Percentiles rank a stretch among this genome's conserved stretches.
phyloP scores from a whole-genome alignment of 1,140 invertebrate genomes.

The Papilio xuthus region DNA sequence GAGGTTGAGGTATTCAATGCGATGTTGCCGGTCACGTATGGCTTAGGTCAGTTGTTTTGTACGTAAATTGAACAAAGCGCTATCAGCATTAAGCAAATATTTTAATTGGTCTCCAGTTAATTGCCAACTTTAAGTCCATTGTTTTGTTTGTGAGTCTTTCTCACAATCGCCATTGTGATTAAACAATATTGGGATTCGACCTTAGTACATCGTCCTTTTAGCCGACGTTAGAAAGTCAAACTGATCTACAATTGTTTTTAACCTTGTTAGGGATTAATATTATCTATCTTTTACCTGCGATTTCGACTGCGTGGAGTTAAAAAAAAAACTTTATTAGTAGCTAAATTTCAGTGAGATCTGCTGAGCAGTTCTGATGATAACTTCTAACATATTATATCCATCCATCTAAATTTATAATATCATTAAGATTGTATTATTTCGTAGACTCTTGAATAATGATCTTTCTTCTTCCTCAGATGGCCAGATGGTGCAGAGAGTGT shows the following conservation, averaged over 20 bases:
- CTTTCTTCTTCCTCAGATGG: constrained; percentile 65
- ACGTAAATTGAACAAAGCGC: constrained; percentile 57
- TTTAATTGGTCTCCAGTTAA: constrained; percentile 71
- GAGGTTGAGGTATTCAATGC: neutral
- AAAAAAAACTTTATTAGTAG: no score
- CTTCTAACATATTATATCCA: no score
- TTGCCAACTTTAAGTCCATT: constrained; percentile 68
- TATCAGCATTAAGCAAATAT: constrained; percentile 65
- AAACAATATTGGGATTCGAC: constrained; percentile 78
- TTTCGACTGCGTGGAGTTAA: no score
- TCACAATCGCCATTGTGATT: constrained; percentile 77
- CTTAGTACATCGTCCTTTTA: constrained; percentile 67
- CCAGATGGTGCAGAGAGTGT: constrained; percentile 53
- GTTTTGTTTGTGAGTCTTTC: constrained; percentile 66
- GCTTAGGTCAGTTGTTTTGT: constrained; percentile 7
- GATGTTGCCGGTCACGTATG: constrained; percentile 17
- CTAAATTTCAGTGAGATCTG: no score
- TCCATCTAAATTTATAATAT: no score
- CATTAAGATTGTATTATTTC: neutral
- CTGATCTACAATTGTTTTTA: constrained; percentile 41
- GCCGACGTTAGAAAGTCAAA: constrained; percentile 52
- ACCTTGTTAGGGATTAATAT: neutral
- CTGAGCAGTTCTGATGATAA: no score
- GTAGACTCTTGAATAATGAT: constrained; percentile 1
- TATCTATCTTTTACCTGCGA: no score